These are phyloP conservation scores for Cichladusa arquata DNA, from an alignment of 2,113 vertebrate species.

Conservation along the genomic window DNA sequence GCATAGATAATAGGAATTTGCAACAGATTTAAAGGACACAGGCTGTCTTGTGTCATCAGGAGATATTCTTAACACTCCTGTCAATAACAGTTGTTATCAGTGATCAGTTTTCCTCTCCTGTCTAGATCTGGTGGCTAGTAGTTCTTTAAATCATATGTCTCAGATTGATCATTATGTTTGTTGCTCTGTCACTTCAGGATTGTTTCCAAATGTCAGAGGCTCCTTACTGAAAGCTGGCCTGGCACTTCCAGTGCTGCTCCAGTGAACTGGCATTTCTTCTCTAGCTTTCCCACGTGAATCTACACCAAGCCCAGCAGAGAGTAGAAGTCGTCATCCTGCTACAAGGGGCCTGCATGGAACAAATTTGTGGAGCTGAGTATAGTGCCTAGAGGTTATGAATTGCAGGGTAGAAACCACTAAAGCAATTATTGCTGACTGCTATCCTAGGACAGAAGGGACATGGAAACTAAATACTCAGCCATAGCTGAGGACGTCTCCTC, in stretches of 20 bases:
- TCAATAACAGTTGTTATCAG: not conserved
- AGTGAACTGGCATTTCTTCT: not conserved
- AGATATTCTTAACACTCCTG: not conserved
- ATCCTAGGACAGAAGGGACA: slow-evolving; percentile 30
- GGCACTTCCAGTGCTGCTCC: not conserved
- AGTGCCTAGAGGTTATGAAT: slow-evolving; percentile 22
- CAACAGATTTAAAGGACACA: not conserved
- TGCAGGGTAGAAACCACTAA: slow-evolving; percentile 49
- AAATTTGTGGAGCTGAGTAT: slow-evolving; percentile 12
- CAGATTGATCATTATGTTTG: not conserved
- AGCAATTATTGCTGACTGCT: slow-evolving; percentile 51
- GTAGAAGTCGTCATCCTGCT: not conserved
- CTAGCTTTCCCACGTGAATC: slow-evolving; percentile 16
- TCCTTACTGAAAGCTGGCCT: not conserved
- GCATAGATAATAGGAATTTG: not conserved
- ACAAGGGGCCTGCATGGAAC: not conserved
- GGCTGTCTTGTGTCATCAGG: not conserved
- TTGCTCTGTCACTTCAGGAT: not conserved
- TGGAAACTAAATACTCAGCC: slow-evolving; percentile 50
- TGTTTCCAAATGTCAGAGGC: not conserved
- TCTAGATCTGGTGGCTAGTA: not conserved
- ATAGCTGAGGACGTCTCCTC: not conserved
- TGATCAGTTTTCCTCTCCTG: not conserved
- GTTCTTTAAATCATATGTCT: not conserved
- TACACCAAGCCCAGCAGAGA: not conserved